Evolutionary conservation across 2,113 vertebrate species (phyloP), one percentile per base, ranked within the genome.

Genomic region (Zeus faber): DNA sequence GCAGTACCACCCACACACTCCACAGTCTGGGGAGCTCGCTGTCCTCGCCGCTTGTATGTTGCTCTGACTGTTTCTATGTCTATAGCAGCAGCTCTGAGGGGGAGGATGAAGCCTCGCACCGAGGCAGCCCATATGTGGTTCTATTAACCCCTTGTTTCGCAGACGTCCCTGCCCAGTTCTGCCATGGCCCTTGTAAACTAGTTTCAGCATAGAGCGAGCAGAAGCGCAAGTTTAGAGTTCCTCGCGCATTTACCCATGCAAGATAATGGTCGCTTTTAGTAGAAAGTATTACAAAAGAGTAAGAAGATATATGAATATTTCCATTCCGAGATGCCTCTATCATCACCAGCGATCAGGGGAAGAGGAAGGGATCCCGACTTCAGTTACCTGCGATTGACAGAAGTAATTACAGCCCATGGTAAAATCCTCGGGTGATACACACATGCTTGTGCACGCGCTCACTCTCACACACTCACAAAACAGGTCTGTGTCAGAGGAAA

Each of bases 1-100:
- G 52, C 61, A 55, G 59, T 53, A 84, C 79, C 77, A 70, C 84
- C 81, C 86, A 86, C 85, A 78, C 80, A 77, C 10, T 41, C 51
- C 82, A 76, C 85, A 85, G 83, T 68, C 83, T 79, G 80, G 76
- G 64, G 83, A 67, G 27, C 79, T 79, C 82, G 76, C 84, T 71
- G 76, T 82, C 80, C 73, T 71, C 65, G 49, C 60, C 68, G 72
- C 59, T 58, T 58, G 52, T 48, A 58, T 46, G 64, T 23, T 70
- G 70, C 74, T 64, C 62, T 61, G 49, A 59, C 50, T 62, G 64
- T 75, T 72, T 79, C 69, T 71, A 74, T 67, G 75, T 76, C 79
- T 58, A 74, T 72, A 76, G 65, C 72, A 72, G 79, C 76, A 60
- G 76, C 66, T 79, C 70, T 48, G 68, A 76, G 75, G 62, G 72